Evolutionary conservation across 2,888 invertebrate genomes (phyloP).

Genomic region (Xylophagus ater): DNA sequence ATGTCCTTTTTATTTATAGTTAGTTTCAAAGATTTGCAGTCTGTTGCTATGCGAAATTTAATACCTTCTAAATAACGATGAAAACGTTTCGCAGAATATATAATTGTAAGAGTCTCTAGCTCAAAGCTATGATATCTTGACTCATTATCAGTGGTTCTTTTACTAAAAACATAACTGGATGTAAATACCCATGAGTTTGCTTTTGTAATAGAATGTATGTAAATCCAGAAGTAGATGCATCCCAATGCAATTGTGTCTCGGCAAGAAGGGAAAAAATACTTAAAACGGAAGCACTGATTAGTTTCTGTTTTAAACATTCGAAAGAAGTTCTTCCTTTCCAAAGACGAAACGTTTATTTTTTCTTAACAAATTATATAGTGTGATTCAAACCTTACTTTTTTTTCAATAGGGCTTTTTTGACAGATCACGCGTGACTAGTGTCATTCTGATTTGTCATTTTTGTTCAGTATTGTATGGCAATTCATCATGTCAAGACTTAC

Average conservation of each 20-base stretch:
- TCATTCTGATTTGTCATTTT: too few relatives aligned
- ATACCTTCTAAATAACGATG: conserved; percentile 20
- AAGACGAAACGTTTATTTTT: not conserved
- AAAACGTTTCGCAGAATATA: conserved; percentile 21
- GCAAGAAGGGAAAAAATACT: conserved; percentile 21
- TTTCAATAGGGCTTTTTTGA: too few relatives aligned
- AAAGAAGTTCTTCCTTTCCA: conserved; percentile 7
- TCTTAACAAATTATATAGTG: too few relatives aligned
- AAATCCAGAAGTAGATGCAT: too few relatives aligned
- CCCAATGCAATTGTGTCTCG: conserved; percentile 24
- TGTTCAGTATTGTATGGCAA: too few relatives aligned
- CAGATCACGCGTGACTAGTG: too few relatives aligned
- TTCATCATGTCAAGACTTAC: too few relatives aligned
- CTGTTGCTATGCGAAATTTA: too few relatives aligned
- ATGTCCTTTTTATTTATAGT: conserved; percentile 17
- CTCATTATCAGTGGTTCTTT: conserved; percentile 20
- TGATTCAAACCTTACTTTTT: too few relatives aligned
- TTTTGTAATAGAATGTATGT: conserved; percentile 21
- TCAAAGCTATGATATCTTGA: conserved; percentile 23
- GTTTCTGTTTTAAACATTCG: conserved; percentile 10
- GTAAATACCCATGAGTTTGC: conserved; percentile 17
- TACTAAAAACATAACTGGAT: conserved; percentile 23
- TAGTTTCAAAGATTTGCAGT: conserved; percentile 19
- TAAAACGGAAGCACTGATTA: conserved; percentile 18
- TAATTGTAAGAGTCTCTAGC: conserved; percentile 21